Conservation (phyloP, 2,113 vertebrate species). For the Ceyx melanurus region DNA sequence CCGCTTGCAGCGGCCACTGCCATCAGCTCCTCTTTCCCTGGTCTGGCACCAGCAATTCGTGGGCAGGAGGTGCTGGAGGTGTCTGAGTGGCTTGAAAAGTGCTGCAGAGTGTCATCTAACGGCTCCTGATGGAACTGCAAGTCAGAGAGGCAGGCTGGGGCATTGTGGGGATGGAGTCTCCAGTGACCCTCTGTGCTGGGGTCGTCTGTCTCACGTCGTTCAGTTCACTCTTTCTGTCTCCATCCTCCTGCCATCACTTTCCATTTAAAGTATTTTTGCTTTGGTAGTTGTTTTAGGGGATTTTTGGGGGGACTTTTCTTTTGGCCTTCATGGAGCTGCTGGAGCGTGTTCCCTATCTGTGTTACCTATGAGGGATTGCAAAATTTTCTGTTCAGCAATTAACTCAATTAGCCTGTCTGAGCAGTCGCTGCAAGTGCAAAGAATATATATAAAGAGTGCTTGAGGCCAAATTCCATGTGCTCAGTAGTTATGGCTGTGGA, state of each 20-base stretch:
- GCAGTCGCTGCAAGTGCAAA: background rate
- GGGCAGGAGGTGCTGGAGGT: background rate
- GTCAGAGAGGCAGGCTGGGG: background rate
- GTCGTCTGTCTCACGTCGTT: background rate
- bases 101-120: background rate
- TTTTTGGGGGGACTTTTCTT: background rate
- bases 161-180: accelerated
- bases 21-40: background rate
- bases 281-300: background rate
- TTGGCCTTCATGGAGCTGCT: background rate
- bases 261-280: background rate
- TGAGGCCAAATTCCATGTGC: background rate
- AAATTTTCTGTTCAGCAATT: background rate
- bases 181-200: background rate
- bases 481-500: background rate
- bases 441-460: accelerated
- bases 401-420: background rate
- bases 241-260: background rate
- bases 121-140: background rate
- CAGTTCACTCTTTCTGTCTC: background rate
- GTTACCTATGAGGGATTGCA: background rate
- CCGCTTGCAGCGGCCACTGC: background rate
- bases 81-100: background rate
- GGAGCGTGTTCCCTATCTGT: background rate
- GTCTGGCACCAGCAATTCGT: background rate